These are phyloP conservation scores for Rotaria magnacalcarata DNA, from an alignment of 2,888 invertebrate species.

Conservation along the genomic window DNA sequence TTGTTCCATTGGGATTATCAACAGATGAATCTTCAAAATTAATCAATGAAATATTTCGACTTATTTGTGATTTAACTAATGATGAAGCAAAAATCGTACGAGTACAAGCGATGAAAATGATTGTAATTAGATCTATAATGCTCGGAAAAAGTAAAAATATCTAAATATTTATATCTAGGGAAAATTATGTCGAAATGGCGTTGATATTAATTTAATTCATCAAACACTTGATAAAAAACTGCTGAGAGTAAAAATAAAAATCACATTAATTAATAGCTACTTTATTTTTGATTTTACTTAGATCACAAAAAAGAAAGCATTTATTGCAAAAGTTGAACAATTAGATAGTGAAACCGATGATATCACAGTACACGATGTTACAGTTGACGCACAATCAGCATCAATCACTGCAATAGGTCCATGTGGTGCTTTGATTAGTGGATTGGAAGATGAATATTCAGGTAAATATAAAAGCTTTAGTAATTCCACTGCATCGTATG, in stretches of 20 bases:
- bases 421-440: slow-evolving; percentile 20
- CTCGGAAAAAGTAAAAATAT: no score
- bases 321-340: slow-evolving; percentile 32
- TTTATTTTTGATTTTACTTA: not conserved
- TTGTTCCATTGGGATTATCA: not conserved
- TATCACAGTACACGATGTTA: slow-evolving; percentile 17
- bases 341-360: slow-evolving; percentile 27
- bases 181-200: slow-evolving; percentile 24
- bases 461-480: not conserved
- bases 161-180: not conserved
- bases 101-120: slow-evolving; percentile 28
- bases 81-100: slow-evolving; percentile 29
- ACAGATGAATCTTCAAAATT: slow-evolving; percentile 27
- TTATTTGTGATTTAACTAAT: slow-evolving; percentile 33
- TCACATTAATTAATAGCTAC: no score
- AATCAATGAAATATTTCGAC: slow-evolving; percentile 27
- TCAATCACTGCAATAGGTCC: slow-evolving; percentile 28
- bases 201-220: slow-evolving; percentile 27
- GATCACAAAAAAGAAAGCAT: slow-evolving; percentile 15
- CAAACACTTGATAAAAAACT: slow-evolving; percentile 31
- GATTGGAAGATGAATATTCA: slow-evolving; percentile 33
- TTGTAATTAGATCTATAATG: not conserved
- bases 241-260: not conserved
- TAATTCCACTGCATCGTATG: no score
- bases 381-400: slow-evolving; percentile 27